These are phyloP conservation scores for Drosophila novamexicana DNA, from an alignment of 1,140 invertebrate species.

Conservation along the genomic window DNA sequence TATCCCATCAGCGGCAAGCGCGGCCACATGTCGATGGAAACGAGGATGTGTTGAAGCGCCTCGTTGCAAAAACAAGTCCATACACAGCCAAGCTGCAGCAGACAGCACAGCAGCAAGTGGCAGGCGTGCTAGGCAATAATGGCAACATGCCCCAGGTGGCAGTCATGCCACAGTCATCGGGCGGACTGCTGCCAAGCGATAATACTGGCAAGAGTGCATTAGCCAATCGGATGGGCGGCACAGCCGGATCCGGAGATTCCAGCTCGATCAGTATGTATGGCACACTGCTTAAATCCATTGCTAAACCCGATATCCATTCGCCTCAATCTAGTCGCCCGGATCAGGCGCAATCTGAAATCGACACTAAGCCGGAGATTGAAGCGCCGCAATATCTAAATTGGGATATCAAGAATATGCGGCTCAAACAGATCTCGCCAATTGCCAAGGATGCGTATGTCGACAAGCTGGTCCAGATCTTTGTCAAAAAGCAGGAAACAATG, in stretches of 20 bases:
- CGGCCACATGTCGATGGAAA: background rate
- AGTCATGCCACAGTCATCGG: background rate
- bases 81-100: too few species aligned
- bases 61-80: constrained; percentile 41
- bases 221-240: background rate
- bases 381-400: constrained; percentile 56
- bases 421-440: constrained; percentile 27
- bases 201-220: background rate
- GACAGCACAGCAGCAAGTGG: too few species aligned
- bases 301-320: constrained; percentile 28
- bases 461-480: constrained; percentile 43
- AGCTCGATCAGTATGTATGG: constrained; percentile 36
- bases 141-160: background rate
- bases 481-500: constrained; percentile 15
- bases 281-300: constrained; percentile 2
- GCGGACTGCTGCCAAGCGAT: background rate
- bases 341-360: constrained; percentile 1
- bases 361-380: constrained; percentile 8
- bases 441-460: constrained; percentile 55
- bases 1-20: constrained; percentile 19
- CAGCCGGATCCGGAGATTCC: background rate
- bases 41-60: constrained; percentile 32
- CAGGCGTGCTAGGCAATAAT: background rate
- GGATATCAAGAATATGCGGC: constrained; percentile 37
- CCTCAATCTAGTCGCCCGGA: constrained; percentile 23